These are phyloP conservation scores for Melopsittacus undulatus DNA, from an alignment of 2,797 vertebrate species.

Conservation along the genomic window DNA sequence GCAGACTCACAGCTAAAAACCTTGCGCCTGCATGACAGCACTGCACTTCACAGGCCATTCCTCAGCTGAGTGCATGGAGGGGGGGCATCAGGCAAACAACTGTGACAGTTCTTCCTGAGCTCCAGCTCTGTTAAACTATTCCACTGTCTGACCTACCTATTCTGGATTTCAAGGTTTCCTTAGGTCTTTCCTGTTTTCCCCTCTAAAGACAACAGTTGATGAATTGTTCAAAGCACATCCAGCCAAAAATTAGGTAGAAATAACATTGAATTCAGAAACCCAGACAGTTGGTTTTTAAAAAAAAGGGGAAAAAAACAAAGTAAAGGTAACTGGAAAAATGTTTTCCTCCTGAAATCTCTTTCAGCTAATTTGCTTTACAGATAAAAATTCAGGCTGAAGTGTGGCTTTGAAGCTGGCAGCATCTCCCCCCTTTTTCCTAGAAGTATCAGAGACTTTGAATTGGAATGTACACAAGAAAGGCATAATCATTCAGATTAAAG, in stretches of 20 bases:
- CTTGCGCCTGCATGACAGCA: not conserved
- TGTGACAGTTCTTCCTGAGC: not conserved
- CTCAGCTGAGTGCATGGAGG: not conserved
- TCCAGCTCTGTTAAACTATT: not conserved
- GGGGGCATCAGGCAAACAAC: not conserved
- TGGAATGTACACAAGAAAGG: conserved; percentile 13
- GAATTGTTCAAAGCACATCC: not conserved
- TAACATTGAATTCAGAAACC: not conserved
- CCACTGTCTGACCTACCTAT: not conserved
- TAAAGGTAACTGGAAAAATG: not conserved
- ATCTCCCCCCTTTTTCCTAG: not conserved
- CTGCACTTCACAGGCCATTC: fast-evolving
- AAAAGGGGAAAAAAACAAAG: not conserved
- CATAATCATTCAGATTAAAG: conserved; percentile 48
- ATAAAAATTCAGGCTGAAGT: conserved; percentile 10
- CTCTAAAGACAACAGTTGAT: not conserved
- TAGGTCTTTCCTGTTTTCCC: not conserved
- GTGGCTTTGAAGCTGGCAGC: conserved; percentile 16
- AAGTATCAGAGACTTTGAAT: conserved; percentile 28
- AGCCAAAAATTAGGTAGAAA: not conserved
- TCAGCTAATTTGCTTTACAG: not conserved
- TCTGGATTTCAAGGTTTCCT: not conserved
- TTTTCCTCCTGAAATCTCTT: conserved; percentile 19
- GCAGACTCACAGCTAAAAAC: not conserved
- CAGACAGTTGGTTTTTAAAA: not conserved